Base-by-base conservation (phyloP, 2,797 vertebrate species). In the Heterohyrax brucei region DNA sequence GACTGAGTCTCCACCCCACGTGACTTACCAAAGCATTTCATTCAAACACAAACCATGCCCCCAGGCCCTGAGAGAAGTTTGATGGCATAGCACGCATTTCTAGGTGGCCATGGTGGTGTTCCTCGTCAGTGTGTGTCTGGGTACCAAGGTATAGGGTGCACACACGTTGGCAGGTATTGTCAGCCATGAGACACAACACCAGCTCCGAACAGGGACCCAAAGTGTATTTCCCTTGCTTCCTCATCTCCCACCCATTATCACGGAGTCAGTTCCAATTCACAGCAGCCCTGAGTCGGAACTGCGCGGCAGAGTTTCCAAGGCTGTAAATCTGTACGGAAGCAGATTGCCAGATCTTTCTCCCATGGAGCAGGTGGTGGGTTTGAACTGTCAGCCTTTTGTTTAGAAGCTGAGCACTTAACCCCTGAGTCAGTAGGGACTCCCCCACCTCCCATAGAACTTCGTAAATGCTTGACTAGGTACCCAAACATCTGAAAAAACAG, bases 401-500 rank as follows among this genome's bases (percentile, higher is more conserved):
- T 44, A 19, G 16, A 33, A 73, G 33, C 33, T 5, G 7, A 72
- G 19, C 8, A 8, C 66, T 21, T 21, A 39, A 39, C 68, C 68
- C 19, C 16, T 44, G 70, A 12, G 10, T 9, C 70, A 44, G 33
- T 33, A 73, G 18, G 18, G 7, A 3, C 19, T 44, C 33, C 70
- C 10, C 18, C 50, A 61, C 5, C 26, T 73, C 62, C 4, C 24
- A 33, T 0, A 8, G 50, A 64, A 80, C 16, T 30, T 9, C 3
- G 0, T 14, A 77, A 73, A 12, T 33, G 56, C 61, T 87, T 79
- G 62, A 21, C 83, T 78, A 92, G 44, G 2, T 72, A 91, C 16
- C 39, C 91, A 33, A 78, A n/a, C 50, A 83, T 26, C 50, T 56
- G 30, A 66, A 59, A 53, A 89, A 94, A 79, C 24, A 59, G 70